Conservation (phyloP, 2,797 vertebrate species). For the Bothrops alternatus region DNA sequence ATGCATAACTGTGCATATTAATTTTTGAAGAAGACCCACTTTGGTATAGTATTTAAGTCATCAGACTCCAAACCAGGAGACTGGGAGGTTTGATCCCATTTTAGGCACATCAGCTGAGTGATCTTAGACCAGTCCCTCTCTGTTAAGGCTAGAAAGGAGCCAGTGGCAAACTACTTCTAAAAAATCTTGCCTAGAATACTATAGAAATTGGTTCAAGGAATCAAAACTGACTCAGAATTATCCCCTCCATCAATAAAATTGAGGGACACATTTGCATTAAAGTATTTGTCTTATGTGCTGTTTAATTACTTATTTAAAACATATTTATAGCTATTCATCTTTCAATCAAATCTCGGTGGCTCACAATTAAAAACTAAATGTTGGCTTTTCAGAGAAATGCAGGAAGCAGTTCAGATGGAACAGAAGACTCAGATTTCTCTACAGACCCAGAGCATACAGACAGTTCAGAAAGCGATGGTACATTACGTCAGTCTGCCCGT, state of each 20-base stretch:
- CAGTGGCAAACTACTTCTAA: neutral
- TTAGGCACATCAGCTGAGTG: neutral
- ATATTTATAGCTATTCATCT: neutral
- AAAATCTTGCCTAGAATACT: neutral
- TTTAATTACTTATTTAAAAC: neutral
- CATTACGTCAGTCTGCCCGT: conserved; percentile 84
- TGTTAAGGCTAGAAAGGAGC: neutral
- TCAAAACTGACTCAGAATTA: neutral
- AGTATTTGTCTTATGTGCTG: conserved; percentile 9
- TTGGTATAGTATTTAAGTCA: neutral
- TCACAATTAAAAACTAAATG: neutral
- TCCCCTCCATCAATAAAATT: neutral
- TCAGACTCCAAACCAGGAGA: neutral
- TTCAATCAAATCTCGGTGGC: neutral
- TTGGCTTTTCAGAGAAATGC: conserved; percentile 84
- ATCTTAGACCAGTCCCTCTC: neutral
- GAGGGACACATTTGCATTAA: neutral
- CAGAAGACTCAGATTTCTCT: conserved; percentile 96
- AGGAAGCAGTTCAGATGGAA: conserved; percentile 95
- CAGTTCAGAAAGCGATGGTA: conserved; percentile 93
- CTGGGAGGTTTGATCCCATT: neutral
- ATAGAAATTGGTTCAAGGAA: neutral
- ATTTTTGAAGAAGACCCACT: neutral
- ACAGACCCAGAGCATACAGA: conserved; percentile 95
- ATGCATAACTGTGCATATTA: neutral